phyloP scores from a whole-genome alignment of 2,113 vertebrate genomes.

The Camarhynchus parvulus region DNA sequence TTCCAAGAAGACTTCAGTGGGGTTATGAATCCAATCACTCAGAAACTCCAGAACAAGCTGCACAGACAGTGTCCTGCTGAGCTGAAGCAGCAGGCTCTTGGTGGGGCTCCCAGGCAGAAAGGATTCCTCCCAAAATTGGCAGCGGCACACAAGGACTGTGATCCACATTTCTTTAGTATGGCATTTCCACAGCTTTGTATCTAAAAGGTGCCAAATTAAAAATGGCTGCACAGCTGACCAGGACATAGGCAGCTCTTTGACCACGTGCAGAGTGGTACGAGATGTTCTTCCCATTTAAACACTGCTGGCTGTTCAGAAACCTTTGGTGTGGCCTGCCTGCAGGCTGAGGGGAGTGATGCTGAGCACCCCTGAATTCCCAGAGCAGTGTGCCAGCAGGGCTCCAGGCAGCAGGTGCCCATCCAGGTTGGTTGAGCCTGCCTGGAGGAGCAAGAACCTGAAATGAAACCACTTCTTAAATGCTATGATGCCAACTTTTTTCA shows the following conservation, averaged over 20 bases:
- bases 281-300: background rate
- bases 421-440: background rate
- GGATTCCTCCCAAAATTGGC: background rate
- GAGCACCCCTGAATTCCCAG: background rate
- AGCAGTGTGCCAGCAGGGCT: background rate
- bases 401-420: background rate
- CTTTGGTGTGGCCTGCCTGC: background rate
- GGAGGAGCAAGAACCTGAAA: background rate
- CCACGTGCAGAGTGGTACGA: fast-evolving
- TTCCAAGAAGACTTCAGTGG: background rate
- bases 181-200: background rate
- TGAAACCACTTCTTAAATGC: background rate
- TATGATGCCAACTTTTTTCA: background rate
- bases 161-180: background rate
- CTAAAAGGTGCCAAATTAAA: background rate
- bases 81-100: background rate
- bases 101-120: background rate
- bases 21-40: background rate
- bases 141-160: background rate
- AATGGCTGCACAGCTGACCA: background rate
- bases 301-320: background rate
- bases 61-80: background rate
- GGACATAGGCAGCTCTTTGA: background rate
- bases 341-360: background rate
- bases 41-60: background rate